Base-by-base conservation (phyloP, 92 coral and sea anemone genomes). In the Phenganax marumi region DNA sequence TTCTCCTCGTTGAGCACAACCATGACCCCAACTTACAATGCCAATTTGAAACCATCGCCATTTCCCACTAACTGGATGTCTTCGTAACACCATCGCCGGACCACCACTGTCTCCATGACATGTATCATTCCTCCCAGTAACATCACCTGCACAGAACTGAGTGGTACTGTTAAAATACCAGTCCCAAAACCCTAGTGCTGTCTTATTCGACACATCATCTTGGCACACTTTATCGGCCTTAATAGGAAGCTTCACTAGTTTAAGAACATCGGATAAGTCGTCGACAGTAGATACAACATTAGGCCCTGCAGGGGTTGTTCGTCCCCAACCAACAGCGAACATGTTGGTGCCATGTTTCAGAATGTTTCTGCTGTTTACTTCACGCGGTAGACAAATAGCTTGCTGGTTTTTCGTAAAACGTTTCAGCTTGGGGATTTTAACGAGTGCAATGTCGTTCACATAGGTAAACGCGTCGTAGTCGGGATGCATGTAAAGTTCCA, bases 1-100 rank as follows among this genome's bases (percentile, higher is more conserved):
- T 73, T 91, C 87, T 11, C 72, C 72, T 48, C 69, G 11, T 66
- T 52, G 73, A 19, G 91, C 97, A 68, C 97, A 93, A 47, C 93
- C 93, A 64, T 81, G 89, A 7, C 97, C 97, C 97, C 97, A 93
- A 83, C 97, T 91, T 8, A 86, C 91, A 10, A 93, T 53, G 0
- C 97, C 97, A 52, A 87, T 77, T 39, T 90, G 89, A 54, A 80
- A 81, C 97, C 97, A 93, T 13, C 91, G 71, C 57, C 80, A 84
- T 6, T 52, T 80, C 6, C 89, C 81, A 7, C 89, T 70, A 8
- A 50, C 84, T 25, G 83, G 77, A 25, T 91, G 90, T n/a, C 69
- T 86, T 52, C 76, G 61, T 62, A 48, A 17, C 43, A 16, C 90
- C 89, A 18, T 81, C 79, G 12, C 84, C 13, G 91, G 89, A 12